Percentiles rank a stretch among this genome's conserved stretches.
Evolutionary conservation across 2,888 invertebrate genomes (phyloP).

Genomic region (Drosophila acutilabella): DNA sequence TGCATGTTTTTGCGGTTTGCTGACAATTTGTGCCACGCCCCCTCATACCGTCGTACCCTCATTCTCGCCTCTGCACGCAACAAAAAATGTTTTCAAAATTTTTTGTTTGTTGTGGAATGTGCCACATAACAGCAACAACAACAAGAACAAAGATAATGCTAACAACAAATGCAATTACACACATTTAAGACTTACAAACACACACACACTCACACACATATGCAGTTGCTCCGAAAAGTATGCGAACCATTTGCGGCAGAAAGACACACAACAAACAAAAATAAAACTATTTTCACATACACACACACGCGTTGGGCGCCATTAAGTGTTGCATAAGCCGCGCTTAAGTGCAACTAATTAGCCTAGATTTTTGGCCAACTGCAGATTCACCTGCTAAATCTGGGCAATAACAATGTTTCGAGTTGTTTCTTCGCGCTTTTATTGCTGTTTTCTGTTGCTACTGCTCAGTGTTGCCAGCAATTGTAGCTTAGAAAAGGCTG

Average conservation of each 20-base stretch:
- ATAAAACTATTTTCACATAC: constrained; percentile 1
- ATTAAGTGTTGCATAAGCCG: constrained; percentile 62
- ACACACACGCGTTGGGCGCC: constrained; percentile 22
- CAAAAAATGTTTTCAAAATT: constrained; percentile 43
- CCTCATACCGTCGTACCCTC: not conserved
- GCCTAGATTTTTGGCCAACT: constrained; percentile 68
- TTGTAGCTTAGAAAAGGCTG: no score
- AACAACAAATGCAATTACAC: constrained; percentile 55
- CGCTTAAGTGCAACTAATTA: constrained; percentile 75
- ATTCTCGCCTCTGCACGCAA: constrained; percentile 13
- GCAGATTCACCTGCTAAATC: constrained; percentile 62
- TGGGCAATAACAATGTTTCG: constrained; percentile 33
- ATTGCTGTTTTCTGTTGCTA: not conserved
- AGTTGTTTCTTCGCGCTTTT: constrained; percentile 1
- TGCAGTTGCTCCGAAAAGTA: constrained; percentile 30
- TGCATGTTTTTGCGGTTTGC: constrained; percentile 70
- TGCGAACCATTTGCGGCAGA: constrained; percentile 60
- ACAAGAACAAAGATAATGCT: constrained; percentile 26
- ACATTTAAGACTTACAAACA: constrained; percentile 44
- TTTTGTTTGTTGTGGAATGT: constrained; percentile 32
- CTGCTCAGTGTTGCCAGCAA: no score
- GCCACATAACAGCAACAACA: constrained; percentile 31
- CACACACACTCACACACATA: not conserved
- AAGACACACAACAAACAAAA: constrained; percentile 26
- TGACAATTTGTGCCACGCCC: constrained; percentile 58